Percentiles rank a stretch among this genome's conserved stretches.
These are phyloP conservation scores for Artibeus jamaicensis DNA, from an alignment of 2,797 vertebrate genomes.

Conservation along the genomic window DNA sequence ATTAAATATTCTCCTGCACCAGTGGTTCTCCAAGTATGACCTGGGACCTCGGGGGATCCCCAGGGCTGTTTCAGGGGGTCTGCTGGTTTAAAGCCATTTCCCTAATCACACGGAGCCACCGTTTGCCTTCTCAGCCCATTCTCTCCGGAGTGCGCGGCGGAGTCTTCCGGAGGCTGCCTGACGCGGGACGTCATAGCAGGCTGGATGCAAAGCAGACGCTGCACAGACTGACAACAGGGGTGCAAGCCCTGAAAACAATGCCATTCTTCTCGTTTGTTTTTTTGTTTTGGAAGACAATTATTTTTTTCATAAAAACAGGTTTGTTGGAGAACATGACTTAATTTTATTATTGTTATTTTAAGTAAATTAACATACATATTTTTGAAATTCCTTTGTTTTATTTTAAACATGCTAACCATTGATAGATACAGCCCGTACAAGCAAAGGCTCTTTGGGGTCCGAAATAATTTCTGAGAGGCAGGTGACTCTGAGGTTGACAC, in stretches of 20 bases:
- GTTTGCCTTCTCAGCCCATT: background rate
- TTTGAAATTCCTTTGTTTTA: background rate
- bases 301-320: background rate
- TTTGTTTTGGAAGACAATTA: background rate
- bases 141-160: background rate
- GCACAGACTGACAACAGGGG: background rate
- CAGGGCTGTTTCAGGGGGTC: background rate
- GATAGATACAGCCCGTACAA: background rate
- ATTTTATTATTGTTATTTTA: background rate
- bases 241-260: background rate
- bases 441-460: background rate
- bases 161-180: background rate
- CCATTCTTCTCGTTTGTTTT: background rate
- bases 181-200: background rate
- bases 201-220: background rate
- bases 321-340: background rate
- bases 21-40: background rate
- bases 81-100: background rate
- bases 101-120: background rate
- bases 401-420: background rate
- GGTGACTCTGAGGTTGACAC: background rate
- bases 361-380: background rate
- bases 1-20: background rate
- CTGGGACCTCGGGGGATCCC: background rate
- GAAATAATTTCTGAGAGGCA: background rate